phyloP scores from a whole-genome alignment of 2,888 invertebrate species.

The Meliscaeva auricollis region DNA sequence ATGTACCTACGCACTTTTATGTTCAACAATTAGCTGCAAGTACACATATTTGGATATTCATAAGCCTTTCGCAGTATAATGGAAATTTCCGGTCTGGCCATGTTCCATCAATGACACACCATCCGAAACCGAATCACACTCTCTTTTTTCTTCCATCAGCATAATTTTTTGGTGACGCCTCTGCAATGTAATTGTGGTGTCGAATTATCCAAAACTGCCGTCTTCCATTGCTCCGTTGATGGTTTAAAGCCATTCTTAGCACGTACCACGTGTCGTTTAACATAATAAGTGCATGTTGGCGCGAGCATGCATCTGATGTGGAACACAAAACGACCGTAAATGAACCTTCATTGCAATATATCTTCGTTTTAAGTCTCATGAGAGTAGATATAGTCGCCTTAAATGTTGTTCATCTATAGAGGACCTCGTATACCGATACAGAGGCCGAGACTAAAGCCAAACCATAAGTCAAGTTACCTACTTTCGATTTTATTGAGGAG shows the following conservation, averaged over 20 bases:
- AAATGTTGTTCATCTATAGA: slow-evolving; percentile 1
- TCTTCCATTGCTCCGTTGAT: not conserved
- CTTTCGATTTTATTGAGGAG: slow-evolving; percentile 52
- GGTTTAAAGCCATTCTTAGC: slow-evolving; percentile 62
- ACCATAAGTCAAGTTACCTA: slow-evolving; percentile 52
- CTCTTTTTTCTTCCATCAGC: not conserved
- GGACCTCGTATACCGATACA: not conserved
- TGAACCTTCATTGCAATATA: slow-evolving; percentile 64
- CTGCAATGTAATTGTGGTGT: slow-evolving; percentile 53
- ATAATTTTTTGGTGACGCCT: slow-evolving; percentile 47
- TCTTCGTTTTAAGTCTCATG: slow-evolving; percentile 55
- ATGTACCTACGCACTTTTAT: slow-evolving; percentile 41
- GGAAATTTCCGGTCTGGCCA: slow-evolving; percentile 57
- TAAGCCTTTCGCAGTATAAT: slow-evolving; percentile 1
- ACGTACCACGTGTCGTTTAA: slow-evolving; percentile 75
- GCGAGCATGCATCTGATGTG: slow-evolving; percentile 62
- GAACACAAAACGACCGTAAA: slow-evolving; percentile 59
- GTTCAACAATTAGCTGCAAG: slow-evolving; percentile 38
- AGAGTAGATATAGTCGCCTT: slow-evolving; percentile 1
- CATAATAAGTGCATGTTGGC: slow-evolving; percentile 53
- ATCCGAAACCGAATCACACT: too few species aligned
- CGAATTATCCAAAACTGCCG: slow-evolving; percentile 34
- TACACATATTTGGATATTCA: slow-evolving; percentile 19
- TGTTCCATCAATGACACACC: slow-evolving; percentile 28
- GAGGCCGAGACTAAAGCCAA: not conserved